Conservation (phyloP, 2,797 vertebrate species). For the Sus cebifrons region DNA sequence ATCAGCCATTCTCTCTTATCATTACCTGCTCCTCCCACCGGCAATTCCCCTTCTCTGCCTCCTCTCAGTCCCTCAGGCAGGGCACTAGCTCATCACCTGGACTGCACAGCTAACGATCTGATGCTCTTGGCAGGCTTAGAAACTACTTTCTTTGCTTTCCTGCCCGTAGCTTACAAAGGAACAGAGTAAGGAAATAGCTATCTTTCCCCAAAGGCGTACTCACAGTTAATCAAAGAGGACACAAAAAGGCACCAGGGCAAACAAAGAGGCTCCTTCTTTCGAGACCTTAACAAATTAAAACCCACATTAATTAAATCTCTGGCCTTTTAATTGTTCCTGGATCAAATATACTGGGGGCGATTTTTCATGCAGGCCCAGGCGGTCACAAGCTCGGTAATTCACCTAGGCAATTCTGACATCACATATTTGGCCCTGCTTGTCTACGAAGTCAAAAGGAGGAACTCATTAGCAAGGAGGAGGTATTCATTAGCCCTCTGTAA, state of each 20-base stretch:
- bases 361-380: conserved; percentile 71
- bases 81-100: conserved; percentile 15
- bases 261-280: conserved; percentile 46
- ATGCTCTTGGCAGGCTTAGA: conserved; percentile 37
- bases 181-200: not conserved
- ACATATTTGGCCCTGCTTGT: conserved; percentile 54
- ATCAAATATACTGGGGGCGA: conserved; percentile 74
- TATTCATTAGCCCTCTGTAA: conserved; percentile 78
- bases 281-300: conserved; percentile 72
- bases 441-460: conserved; percentile 71
- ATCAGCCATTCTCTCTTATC: not conserved
- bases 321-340: conserved; percentile 75
- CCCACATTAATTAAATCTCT: conserved; percentile 78
- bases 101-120: conserved; percentile 58
- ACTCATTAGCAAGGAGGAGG: conserved; percentile 73
- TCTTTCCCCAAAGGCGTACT: conserved; percentile 38
- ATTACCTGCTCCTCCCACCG: conserved; percentile 1
- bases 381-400: conserved; percentile 78
- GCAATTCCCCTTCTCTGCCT: conserved; percentile 11
- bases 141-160: conserved; percentile 24
- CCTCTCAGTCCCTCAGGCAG: not conserved
- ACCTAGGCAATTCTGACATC: conserved; percentile 72
- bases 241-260: conserved; percentile 19
- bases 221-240: conserved; percentile 65
- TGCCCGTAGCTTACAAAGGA: conserved; percentile 26